Percentiles rank a stretch among this genome's conserved stretches.
Evolutionary conservation across 2,888 invertebrate species (phyloP).

Genomic region (Calliopum simillimum): DNA sequence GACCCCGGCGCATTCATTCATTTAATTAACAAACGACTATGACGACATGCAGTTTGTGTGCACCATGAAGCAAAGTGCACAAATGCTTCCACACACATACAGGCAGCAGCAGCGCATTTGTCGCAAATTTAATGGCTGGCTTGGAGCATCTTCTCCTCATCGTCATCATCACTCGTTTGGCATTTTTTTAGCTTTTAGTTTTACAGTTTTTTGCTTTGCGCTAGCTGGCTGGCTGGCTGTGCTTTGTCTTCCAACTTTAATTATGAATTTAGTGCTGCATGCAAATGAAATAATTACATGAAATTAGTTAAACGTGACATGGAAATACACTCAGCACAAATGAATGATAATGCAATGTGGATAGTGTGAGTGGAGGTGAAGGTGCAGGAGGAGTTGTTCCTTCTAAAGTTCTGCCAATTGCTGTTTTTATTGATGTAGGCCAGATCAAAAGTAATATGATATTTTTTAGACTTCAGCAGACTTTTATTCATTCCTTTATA

Average conservation of each 20-base stretch:
- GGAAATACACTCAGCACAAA: not conserved
- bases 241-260: constrained; percentile 21
- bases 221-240: no score
- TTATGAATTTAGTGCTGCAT: constrained; percentile 49
- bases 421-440: no score
- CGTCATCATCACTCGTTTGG: not conserved
- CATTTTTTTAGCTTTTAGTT: not conserved
- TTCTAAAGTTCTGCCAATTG: no score
- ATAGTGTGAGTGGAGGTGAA: no score
- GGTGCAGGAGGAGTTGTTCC: no score
- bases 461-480: no score
- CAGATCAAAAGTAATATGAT: no score
- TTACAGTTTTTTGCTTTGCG: constrained; percentile 1
- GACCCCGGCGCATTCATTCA: constrained; percentile 8
- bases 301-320: constrained; percentile 13
- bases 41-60: not conserved
- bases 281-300: constrained; percentile 63
- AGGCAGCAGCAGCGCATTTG: no score
- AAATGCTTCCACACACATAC: no score
- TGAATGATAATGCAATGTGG: not conserved
- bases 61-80: no score
- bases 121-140: not conserved
- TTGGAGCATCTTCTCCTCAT: not conserved
- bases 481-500: no score
- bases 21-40: constrained; percentile 31